Base-by-base conservation (phyloP, 2,888 invertebrate genomes). In the Drosophila anomalata region DNA sequence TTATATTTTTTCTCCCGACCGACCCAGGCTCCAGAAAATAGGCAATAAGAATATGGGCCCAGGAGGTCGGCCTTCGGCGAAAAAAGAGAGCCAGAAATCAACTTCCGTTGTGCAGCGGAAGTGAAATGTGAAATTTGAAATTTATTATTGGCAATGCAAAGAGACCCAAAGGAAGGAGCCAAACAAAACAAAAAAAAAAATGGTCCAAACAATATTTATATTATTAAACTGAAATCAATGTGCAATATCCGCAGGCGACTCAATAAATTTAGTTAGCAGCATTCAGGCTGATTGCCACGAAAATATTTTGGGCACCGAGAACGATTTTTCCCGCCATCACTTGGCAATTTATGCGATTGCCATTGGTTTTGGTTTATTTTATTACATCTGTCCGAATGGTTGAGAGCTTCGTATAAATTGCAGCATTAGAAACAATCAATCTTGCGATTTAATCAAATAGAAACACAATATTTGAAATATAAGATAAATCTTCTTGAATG, bases 41-140 rank as follows among this genome's bases (percentile, higher is more conserved):
- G 56, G 57, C 68, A 42, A 24, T 51, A 67, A 52, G 56, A 62
- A 62, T 47, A 56, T 57, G 39, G 26, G 48, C 41, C 56, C 44
- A 14, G 7, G 7, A 29, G 47, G 44, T 6, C 44, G 44, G 31
- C 46, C 50, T 20, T 50, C 42, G 22, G 44, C 41, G 8, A 46
- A 51, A 36, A 36, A 46, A 47, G 42, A 55, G 58, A 39, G 47
- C 50, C 68, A 53, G 58, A 62, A 75, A 75, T 78, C 61, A 61
- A 73, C 78, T 70, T 76, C 78, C 73, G 73, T 57, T 76, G 70
- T 65, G 66, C 61, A 73, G 58, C 76, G 77, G 73, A 77, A 73
- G 78, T 73, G 46, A 73, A 78, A 73, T 75, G 65, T 77, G 71
- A 76, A 76, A 75, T 75, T 75, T 67, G 59, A 76, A 60, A 78